Conservation (phyloP, 1,140 invertebrate genomes). For the Leptestheria dahalacensis region DNA sequence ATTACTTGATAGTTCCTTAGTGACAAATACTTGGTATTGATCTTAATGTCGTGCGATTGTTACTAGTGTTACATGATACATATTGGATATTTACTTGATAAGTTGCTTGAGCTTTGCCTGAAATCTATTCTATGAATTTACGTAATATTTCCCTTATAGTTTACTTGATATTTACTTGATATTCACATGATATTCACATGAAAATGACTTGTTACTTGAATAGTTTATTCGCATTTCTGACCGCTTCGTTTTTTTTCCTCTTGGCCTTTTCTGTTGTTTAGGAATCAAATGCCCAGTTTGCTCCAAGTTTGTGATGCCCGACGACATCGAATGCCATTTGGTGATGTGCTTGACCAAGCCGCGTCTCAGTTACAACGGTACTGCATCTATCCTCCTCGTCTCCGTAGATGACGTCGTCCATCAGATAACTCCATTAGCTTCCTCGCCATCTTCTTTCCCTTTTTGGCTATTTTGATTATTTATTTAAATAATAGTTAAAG, state of each 20-base stretch:
- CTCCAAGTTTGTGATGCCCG: constrained; percentile 90
- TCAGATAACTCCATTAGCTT: too few relatives aligned
- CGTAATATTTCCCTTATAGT: background rate
- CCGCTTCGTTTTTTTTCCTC: background rate
- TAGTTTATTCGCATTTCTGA: too few relatives aligned
- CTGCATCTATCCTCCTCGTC: constrained; percentile 24
- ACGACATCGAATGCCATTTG: constrained; percentile 96
- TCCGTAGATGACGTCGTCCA: too few relatives aligned
- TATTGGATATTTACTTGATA: background rate
- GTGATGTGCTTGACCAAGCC: constrained; percentile 98
- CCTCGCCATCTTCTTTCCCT: too few relatives aligned
- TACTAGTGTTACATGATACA: too few relatives aligned
- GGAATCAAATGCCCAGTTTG: constrained; percentile 96
- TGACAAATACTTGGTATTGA: background rate
- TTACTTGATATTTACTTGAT: too few relatives aligned
- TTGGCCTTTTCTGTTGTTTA: constrained; percentile 34
- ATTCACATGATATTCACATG: too few relatives aligned
- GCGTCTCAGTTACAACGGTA: constrained; percentile 94
- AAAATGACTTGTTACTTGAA: too few relatives aligned
- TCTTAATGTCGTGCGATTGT: too few relatives aligned
- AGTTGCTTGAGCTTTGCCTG: background rate
- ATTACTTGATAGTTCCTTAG: too few relatives aligned
- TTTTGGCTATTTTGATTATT: too few relatives aligned
- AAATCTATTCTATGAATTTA: background rate
- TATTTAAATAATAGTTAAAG: too few relatives aligned